A percentile compares a stretch with the other conserved stretches of the same genome.
Conservation (phyloP, 2,113 vertebrate species). For the Columba livia region DNA sequence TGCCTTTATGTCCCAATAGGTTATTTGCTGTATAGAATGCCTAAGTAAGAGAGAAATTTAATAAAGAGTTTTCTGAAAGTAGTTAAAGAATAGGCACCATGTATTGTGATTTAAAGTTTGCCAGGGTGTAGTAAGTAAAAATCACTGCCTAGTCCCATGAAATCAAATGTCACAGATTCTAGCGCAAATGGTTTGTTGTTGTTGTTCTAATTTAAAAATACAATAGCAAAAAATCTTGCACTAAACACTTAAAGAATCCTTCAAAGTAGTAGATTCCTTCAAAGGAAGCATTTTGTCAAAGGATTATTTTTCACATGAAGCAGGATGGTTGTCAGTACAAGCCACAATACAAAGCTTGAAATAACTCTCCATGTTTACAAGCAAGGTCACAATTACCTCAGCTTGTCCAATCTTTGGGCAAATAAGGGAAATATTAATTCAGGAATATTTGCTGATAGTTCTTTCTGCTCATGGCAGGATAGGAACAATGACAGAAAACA, state of each 20-base stretch:
- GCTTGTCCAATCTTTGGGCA: neutral
- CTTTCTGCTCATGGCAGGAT: neutral
- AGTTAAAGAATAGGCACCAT: neutral
- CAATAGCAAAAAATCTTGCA: neutral
- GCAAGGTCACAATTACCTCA: neutral
- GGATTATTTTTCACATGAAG: neutral
- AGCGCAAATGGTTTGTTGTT: neutral
- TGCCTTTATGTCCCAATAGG: neutral
- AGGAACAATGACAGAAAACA: neutral
- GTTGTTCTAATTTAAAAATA: neutral
- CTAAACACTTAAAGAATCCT: neutral
- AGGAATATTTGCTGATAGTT: neutral
- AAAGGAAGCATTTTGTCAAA: neutral
- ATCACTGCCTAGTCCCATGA: neutral
- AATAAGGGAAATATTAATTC: neutral
- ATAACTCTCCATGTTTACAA: neutral
- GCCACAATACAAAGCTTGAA: neutral
- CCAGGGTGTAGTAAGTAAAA: neutral
- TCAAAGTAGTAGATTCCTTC: neutral
- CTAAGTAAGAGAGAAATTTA: neutral
- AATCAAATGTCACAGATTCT: neutral
- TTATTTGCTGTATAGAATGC: neutral
- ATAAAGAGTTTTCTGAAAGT: neutral
- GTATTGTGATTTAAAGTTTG: neutral
- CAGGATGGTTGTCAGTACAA: neutral